Evolutionary conservation across 1,140 invertebrate genomes (phyloP), one percentile per base, ranked within the genome.

Genomic region (Pseudomyrmex gracilis): DNA sequence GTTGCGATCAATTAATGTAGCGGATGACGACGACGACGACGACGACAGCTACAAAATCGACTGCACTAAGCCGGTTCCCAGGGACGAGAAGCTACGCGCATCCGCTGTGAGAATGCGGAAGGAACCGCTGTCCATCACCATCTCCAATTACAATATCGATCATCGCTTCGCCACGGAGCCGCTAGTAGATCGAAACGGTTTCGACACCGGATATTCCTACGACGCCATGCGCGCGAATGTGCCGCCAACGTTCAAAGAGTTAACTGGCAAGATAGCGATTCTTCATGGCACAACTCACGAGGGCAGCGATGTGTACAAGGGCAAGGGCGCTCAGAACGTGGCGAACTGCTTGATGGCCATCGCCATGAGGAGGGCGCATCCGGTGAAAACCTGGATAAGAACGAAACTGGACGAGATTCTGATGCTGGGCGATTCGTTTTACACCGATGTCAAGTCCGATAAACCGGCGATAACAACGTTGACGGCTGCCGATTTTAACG

Each of bases 271-370:
- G 13, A 74, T 85, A 49, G 74, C 88, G 0, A 92, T 94, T 20
- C 83, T 94, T 43, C 92, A 92, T 47, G 93, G 93, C 2, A 73
- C 88, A 71, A 94, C 92, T 0, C 91, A 93, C 47, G 90, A 93
- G 43, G 60, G n/a, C 8, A 90, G 85, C 49, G 90, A 90, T 0
- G 61, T 86, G 7, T 94, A 93, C 76, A 93, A 91, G 58, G 90
- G 87, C 0, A 92, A 93, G 60, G 93, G 93, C 1, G 84, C 57
- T 1, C 93, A 94, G 58, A 93, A 91, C 49, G 86, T 90, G 2
- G 88, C 88, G 0, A 93, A 91, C 68, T 94, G 93, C 49, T 85
- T 92, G 0, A 78, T 91, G 70, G 86, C 92, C 0, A 90, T 93
- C 15, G 88, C 77, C 2, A 91, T 91, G 89, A 92, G 92, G 34